Conservation (phyloP, 2,797 vertebrate species). For the Bovichtus variegatus region DNA sequence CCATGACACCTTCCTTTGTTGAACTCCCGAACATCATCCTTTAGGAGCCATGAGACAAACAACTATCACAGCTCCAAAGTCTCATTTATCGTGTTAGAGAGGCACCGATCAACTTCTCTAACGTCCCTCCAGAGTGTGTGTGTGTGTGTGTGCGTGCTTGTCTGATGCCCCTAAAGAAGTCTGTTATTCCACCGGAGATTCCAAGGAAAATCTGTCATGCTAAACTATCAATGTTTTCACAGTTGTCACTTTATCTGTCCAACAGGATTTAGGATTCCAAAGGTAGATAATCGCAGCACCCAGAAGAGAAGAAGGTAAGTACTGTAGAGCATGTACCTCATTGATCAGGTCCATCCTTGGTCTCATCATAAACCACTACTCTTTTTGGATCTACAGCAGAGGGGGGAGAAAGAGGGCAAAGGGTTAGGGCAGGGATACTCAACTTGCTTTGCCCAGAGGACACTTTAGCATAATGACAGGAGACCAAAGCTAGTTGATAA, state of each 20-base stretch:
- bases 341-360: slow-evolving; percentile 80
- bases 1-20: slow-evolving; percentile 66
- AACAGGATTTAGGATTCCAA: slow-evolving; percentile 66
- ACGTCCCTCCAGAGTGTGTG: slow-evolving; percentile 51
- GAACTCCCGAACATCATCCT: slow-evolving; percentile 60
- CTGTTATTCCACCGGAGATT: slow-evolving; percentile 62
- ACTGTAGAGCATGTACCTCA: slow-evolving; percentile 76
- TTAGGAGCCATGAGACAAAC: slow-evolving; percentile 66
- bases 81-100: slow-evolving; percentile 70
- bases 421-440: background rate
- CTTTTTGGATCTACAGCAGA: slow-evolving; percentile 82
- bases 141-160: slow-evolving; percentile 9
- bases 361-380: slow-evolving; percentile 82
- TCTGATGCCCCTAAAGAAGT: slow-evolving; percentile 65
- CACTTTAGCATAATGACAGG: too few species aligned
- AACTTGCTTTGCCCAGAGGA: too few species aligned
- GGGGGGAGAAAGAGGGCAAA: background rate
- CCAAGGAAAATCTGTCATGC: slow-evolving; percentile 71
- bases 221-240: slow-evolving; percentile 78
- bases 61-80: slow-evolving; percentile 57
- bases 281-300: slow-evolving; percentile 74
- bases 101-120: slow-evolving; percentile 69
- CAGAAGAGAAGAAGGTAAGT: slow-evolving; percentile 64
- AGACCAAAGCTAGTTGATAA: too few species aligned
- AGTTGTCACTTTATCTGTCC: slow-evolving; percentile 77